phyloP scores from a whole-genome alignment of 2,797 vertebrate species.

The Acipenser oxyrinchus region DNA sequence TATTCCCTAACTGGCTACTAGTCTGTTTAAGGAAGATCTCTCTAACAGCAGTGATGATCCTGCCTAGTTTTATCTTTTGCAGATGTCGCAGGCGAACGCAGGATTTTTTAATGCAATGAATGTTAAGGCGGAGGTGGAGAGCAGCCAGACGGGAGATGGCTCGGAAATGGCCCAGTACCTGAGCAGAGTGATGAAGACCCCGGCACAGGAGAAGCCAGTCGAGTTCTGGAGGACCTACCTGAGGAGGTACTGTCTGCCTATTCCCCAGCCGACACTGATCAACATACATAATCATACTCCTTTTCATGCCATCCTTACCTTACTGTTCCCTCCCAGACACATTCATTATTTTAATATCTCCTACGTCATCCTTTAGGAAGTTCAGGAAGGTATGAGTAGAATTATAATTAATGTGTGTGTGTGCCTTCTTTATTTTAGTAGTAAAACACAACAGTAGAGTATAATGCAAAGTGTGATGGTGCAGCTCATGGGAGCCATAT shows the following conservation, averaged over 20 bases:
- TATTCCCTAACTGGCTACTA: no score
- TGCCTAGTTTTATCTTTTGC: constrained; percentile 33
- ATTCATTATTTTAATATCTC: no score
- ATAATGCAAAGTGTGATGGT: no score
- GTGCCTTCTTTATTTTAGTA: no score
- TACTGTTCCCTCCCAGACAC: no score
- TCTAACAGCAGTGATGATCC: no score
- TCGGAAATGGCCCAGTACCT: constrained; percentile 74
- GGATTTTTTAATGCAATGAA: constrained; percentile 75
- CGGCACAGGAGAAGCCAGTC: constrained; percentile 68
- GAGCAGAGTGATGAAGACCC: constrained; percentile 79
- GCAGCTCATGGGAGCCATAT: no score
- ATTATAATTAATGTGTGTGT: no score
- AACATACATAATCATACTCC: constrained; percentile 16
- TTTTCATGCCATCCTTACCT: constrained; percentile 12
- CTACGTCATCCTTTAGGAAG: no score
- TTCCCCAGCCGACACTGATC: constrained; percentile 11
- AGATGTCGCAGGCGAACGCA: constrained; percentile 83
- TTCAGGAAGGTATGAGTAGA: no score
- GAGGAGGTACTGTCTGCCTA: constrained; percentile 64
- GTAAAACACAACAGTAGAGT: no score
- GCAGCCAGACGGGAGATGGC: constrained; percentile 50
- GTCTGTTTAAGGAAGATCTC: no score
- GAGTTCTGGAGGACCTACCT: constrained; percentile 95
- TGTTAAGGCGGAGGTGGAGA: constrained; percentile 78